phyloP scores from a whole-genome alignment of 2,113 vertebrate species.

The Heterotis niloticus region DNA sequence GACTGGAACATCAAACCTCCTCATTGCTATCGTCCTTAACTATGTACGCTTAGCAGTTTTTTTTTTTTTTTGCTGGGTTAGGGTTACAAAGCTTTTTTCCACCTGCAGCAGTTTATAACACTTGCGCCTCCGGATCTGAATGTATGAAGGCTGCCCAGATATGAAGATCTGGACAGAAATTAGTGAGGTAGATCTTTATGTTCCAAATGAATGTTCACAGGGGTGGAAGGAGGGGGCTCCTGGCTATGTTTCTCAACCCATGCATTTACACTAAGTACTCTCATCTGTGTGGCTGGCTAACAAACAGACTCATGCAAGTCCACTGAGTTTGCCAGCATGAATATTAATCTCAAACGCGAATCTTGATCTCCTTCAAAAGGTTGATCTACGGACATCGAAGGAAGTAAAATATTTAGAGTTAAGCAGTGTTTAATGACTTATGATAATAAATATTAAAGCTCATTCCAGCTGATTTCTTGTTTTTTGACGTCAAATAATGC shows the following conservation, averaged over 20 bases:
- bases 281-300: neutral
- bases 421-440: neutral
- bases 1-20: neutral
- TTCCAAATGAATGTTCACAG: no score
- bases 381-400: neutral
- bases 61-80: no score
- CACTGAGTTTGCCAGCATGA: neutral
- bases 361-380: neutral
- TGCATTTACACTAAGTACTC: slow-evolving; percentile 1
- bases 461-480: slow-evolving; percentile 4
- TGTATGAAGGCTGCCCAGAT: no score
- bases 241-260: neutral
- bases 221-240: neutral
- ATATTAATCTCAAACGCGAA: neutral
- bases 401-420: slow-evolving; percentile 1
- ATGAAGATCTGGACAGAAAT: no score
- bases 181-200: no score
- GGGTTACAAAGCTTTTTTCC: no score
- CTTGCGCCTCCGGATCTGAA: no score
- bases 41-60: neutral
- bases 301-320: neutral
- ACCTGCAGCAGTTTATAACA: no score
- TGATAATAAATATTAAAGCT: neutral
- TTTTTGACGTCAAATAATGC: neutral
- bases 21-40: neutral